Conservation (phyloP, 2,113 vertebrate species). For the Trachemys scripta region DNA sequence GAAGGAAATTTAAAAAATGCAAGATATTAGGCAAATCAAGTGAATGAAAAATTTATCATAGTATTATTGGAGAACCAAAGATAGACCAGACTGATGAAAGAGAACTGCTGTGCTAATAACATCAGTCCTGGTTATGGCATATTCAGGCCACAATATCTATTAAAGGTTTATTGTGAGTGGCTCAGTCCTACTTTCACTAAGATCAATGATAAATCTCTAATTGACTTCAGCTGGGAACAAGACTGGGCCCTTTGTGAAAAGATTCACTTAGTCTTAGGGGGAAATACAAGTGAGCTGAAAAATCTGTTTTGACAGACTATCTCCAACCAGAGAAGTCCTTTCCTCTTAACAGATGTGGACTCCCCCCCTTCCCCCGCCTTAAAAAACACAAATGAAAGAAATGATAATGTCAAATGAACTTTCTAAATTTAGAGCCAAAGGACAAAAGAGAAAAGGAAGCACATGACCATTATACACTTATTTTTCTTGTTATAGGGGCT, state of each 20-base stretch:
- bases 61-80: not conserved
- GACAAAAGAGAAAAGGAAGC: constrained; percentile 8
- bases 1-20: not conserved
- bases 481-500: not conserved
- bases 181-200: constrained; percentile 13
- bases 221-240: constrained; percentile 26
- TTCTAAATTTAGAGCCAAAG: constrained; percentile 7
- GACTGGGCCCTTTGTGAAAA: not conserved
- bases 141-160: not conserved
- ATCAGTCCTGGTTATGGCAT: not conserved
- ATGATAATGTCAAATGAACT: constrained; percentile 6
- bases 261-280: not conserved
- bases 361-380: not conserved
- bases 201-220: constrained; percentile 1
- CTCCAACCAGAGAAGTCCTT: not conserved
- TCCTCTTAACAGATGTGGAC: not conserved
- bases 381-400: constrained; percentile 1
- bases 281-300: constrained; percentile 32
- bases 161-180: not conserved
- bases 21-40: not conserved
- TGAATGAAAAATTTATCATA: not conserved
- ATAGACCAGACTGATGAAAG: not conserved
- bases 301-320: constrained; percentile 34
- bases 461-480: not conserved
- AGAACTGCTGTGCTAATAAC: not conserved